Conservation (phyloP, 2,797 vertebrate species). For the Labroides dimidiatus region DNA sequence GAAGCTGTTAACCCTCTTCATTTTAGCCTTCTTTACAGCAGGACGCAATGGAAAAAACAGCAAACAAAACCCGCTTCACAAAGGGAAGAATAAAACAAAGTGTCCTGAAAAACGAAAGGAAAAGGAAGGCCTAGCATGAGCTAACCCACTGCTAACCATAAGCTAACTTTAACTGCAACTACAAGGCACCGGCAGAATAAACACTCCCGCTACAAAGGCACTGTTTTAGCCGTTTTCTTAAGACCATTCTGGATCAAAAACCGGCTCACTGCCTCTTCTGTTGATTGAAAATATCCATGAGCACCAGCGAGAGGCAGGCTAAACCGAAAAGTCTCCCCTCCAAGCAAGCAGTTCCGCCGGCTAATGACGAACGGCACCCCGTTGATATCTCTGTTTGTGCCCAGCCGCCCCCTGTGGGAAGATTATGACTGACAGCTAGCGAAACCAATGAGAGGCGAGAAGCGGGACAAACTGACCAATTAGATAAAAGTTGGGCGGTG, state of each 20-base stretch:
- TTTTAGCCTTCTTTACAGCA: slow-evolving; percentile 39
- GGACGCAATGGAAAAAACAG: not conserved
- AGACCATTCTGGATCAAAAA: slow-evolving; percentile 64
- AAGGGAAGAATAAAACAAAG: slow-evolving; percentile 24
- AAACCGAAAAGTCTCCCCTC: slow-evolving; percentile 10
- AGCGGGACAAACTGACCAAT: slow-evolving; percentile 50
- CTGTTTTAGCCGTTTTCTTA: slow-evolving; percentile 78
- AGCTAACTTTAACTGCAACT: slow-evolving; percentile 54
- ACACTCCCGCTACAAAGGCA: slow-evolving; percentile 47
- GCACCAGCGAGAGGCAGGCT: slow-evolving; percentile 17
- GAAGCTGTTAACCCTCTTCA: slow-evolving; percentile 80
- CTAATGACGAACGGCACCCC: not conserved
- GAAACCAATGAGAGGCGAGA: slow-evolving; percentile 63
- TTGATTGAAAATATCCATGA: slow-evolving; percentile 41
- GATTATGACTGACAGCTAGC: slow-evolving; percentile 20
- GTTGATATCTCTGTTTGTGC: slow-evolving; percentile 1
- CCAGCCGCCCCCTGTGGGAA: slow-evolving; percentile 7
- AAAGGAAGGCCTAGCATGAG: slow-evolving; percentile 57
- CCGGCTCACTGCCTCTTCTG: slow-evolving; percentile 28
- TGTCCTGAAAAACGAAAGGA: slow-evolving; percentile 17
- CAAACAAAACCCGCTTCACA: not conserved
- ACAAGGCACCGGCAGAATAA: slow-evolving; percentile 53
- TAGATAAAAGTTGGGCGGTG: not conserved
- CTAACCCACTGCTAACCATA: slow-evolving; percentile 8
- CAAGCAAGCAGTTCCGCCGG: slow-evolving; percentile 4